phyloP scores from a whole-genome alignment of 2,888 invertebrate genomes.

The Ennomos fuscantarius region DNA sequence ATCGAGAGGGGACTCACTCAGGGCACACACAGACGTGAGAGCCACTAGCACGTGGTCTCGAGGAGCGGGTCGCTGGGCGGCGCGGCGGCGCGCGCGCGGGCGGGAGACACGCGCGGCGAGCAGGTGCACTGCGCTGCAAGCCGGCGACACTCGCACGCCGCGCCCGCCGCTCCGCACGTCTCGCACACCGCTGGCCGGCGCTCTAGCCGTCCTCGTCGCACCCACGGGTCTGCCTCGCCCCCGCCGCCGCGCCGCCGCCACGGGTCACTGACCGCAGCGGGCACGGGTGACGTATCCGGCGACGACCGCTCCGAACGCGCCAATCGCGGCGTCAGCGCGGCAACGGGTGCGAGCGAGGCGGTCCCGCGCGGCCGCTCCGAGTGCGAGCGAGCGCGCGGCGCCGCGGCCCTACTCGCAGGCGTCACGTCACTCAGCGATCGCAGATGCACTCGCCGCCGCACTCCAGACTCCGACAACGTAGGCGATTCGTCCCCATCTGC shows the following conservation, averaged over 20 bases:
- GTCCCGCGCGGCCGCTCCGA: slow-evolving; percentile 67
- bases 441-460: slow-evolving; percentile 74
- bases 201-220: slow-evolving; percentile 44
- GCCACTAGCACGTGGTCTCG: slow-evolving; percentile 73
- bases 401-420: slow-evolving; percentile 66
- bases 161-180: slow-evolving; percentile 50
- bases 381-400: slow-evolving; percentile 72
- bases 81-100: slow-evolving; percentile 53
- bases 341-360: slow-evolving; percentile 45
- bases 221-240: slow-evolving; percentile 54
- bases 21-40: slow-evolving; percentile 8
- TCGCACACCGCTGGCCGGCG: slow-evolving; percentile 46
- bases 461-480: slow-evolving; percentile 66
- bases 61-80: slow-evolving; percentile 66
- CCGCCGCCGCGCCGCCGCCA: slow-evolving; percentile 60
- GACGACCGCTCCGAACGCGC: slow-evolving; percentile 54
- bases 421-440: slow-evolving; percentile 79
- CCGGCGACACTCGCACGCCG: slow-evolving; percentile 58
- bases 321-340: slow-evolving; percentile 54
- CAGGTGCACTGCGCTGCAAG: slow-evolving; percentile 52
- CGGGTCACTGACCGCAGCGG: slow-evolving; percentile 54
- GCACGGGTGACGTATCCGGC: slow-evolving; percentile 57
- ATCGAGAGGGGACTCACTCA: slow-evolving; percentile 44
- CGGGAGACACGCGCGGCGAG: slow-evolving; percentile 50
- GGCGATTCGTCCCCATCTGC: slow-evolving; percentile 76